These are phyloP conservation scores for Dendrolimus houi DNA, from an alignment of 2,888 invertebrate species.

Conservation along the genomic window DNA sequence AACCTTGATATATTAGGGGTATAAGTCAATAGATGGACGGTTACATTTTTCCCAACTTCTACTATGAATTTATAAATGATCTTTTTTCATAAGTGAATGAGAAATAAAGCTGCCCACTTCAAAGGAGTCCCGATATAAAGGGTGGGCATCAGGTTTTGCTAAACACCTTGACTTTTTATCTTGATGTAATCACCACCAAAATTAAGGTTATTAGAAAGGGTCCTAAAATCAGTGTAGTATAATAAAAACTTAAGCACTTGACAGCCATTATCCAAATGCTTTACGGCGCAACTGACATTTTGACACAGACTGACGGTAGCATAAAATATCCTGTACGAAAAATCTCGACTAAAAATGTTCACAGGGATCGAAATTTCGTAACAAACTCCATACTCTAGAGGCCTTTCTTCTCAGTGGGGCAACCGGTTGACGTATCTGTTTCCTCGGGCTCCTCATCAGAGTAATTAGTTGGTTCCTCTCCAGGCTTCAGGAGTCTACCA, in stretches of 20 bases:
- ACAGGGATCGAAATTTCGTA: conserved; percentile 8
- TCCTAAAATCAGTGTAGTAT: too few species aligned
- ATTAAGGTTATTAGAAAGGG: too few species aligned
- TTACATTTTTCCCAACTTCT: too few species aligned
- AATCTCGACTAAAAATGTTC: conserved; percentile 14
- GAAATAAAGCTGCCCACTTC: too few species aligned
- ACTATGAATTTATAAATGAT: background rate
- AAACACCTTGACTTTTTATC: too few species aligned
- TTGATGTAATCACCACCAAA: too few species aligned
- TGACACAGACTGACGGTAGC: background rate
- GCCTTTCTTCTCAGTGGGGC: conserved; percentile 44
- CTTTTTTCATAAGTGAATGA: too few species aligned
- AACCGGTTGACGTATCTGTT: conserved; percentile 46
- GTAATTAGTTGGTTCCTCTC: conserved; percentile 92
- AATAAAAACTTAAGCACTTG: too few species aligned
- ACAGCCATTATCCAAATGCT: too few species aligned
- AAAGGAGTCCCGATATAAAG: too few species aligned
- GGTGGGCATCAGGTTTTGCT: too few species aligned
- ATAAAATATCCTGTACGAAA: conserved; percentile 8
- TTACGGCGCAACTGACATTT: too few species aligned
- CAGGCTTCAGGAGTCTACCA: conserved; percentile 92
- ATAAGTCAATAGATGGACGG: background rate
- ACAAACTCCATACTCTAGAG: background rate
- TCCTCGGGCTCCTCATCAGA: conserved; percentile 89
- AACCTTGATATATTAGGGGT: background rate